Evolutionary conservation across 2,113 vertebrate species (phyloP), one percentile per base, ranked within the genome.

Genomic region (Oplegnathus fasciatus): DNA sequence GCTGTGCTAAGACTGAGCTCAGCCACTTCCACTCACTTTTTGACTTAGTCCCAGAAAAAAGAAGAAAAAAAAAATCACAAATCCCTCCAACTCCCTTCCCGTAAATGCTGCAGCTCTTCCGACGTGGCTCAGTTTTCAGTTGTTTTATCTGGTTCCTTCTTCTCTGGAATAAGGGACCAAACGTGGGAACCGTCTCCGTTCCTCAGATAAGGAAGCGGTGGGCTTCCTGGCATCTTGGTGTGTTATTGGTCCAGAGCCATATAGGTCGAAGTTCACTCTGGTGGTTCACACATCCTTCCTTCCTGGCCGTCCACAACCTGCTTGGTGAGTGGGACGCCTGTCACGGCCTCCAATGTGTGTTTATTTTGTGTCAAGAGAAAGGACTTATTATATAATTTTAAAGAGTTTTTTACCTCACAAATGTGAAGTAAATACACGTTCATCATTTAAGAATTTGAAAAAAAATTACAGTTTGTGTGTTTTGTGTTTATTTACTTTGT

Each of bases 261-360:
- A 1, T 77, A 69, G 85, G 85, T 86, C 40, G 24, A 58, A 89
- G 92, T 86, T 94, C 83, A 26, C 24, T 73, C 37, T 17, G 32
- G 61, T 75, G 82, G 70, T 73, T 80, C 72, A 65, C 69, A 86
- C 83, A 84, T 93, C 90, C 88, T 91, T 91, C 91, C 93, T 90
- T 83, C 69, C 60, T 15, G 17, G 11, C 54, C 18, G 4, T 42
- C 78, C 34, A 34, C 78, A 64, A 83, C 82, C 80, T 83, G 82
- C 79, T 86, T 50, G 66, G 26, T 58, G 75, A 85, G 74, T 60
- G 44, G 68, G 61, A 67, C 46, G 57, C 40, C 1, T n/a, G 52
- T 37, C 18, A n/a, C 18, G 24, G 24, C 60, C 32, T 65, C 24
- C 15, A 26, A n/a, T 42, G 32, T 60, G 13, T 58, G 4, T 81